Conservation (phyloP, 2,888 invertebrate species). For the Lasioglossum villosulum region DNA sequence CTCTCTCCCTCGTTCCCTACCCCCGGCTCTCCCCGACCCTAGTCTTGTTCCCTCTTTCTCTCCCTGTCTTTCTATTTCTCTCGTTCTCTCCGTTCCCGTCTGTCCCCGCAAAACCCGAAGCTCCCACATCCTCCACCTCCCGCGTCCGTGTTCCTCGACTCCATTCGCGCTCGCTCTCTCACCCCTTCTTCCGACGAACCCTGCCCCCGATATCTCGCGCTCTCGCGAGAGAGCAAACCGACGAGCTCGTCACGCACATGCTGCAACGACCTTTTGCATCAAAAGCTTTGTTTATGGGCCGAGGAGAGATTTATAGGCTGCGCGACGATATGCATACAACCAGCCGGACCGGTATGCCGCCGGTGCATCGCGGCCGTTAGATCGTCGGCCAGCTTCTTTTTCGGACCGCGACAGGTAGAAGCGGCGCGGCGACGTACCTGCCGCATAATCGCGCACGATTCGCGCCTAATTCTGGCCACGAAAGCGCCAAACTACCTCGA, state of each 20-base stretch:
- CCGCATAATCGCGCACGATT: background rate
- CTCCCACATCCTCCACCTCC: constrained; percentile 39
- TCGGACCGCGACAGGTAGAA: constrained; percentile 47
- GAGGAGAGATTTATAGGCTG: constrained; percentile 79
- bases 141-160: constrained; percentile 44
- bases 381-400: constrained; percentile 50
- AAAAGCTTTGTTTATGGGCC: constrained; percentile 83
- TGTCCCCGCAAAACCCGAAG: background rate
- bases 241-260: constrained; percentile 82
- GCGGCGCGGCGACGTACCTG: constrained; percentile 12
- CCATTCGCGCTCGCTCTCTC: constrained; percentile 44
- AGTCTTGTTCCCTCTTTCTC: background rate
- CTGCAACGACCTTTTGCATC: constrained; percentile 81
- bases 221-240: constrained; percentile 54
- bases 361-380: constrained; percentile 69
- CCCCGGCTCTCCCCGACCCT: background rate
- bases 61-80: background rate
- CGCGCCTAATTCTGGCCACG: background rate
- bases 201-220: constrained; percentile 38
- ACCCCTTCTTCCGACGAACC: constrained; percentile 29
- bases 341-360: constrained; percentile 60
- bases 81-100: constrained; percentile 38
- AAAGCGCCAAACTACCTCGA: background rate
- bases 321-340: constrained; percentile 75
- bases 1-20: background rate